These are phyloP conservation scores for Ladona fulva DNA, from an alignment of 1,140 invertebrate genomes.

Conservation along the genomic window DNA sequence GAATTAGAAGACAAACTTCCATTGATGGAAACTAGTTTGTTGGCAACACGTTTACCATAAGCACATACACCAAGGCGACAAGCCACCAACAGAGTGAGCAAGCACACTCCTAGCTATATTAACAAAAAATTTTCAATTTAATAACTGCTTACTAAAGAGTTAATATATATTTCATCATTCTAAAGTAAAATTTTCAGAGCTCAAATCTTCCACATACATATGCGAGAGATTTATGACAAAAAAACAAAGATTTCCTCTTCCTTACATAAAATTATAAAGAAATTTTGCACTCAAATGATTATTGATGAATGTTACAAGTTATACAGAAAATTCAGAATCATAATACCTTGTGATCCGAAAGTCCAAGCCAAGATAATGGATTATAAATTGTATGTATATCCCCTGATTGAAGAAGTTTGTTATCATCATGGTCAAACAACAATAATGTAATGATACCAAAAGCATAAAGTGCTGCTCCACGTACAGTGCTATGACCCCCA, in stretches of 20 bases:
- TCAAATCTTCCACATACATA: too few relatives aligned
- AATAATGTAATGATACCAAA: conserved; percentile 17
- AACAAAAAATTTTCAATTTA: not conserved
- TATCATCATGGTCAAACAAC: conserved; percentile 23
- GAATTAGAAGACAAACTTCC: not conserved
- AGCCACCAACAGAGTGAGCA: conserved; percentile 13
- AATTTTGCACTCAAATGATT: too few relatives aligned
- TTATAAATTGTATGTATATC: conserved; percentile 14
- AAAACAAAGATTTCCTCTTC: too few relatives aligned
- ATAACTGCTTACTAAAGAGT: too few relatives aligned
- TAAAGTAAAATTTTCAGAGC: too few relatives aligned
- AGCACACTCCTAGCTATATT: conserved; percentile 18
- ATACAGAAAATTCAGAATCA: not conserved
- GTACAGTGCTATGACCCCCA: conserved; percentile 6
- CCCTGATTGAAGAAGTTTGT: conserved; percentile 14
- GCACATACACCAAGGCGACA: conserved; percentile 17
- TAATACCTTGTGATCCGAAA: conserved; percentile 23
- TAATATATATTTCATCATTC: too few relatives aligned
- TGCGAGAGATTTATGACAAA: too few relatives aligned
- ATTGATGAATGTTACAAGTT: too few relatives aligned
- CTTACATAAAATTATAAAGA: too few relatives aligned
- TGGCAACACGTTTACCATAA: conserved; percentile 14
- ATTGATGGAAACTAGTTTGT: not conserved
- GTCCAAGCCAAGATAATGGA: conserved; percentile 18
- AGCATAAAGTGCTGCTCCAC: conserved; percentile 19